A percentile compares a stretch with the other conserved stretches of the same genome.
Evolutionary conservation across 2,113 vertebrate species (phyloP).

Genomic region (Smithornis capensis): DNA sequence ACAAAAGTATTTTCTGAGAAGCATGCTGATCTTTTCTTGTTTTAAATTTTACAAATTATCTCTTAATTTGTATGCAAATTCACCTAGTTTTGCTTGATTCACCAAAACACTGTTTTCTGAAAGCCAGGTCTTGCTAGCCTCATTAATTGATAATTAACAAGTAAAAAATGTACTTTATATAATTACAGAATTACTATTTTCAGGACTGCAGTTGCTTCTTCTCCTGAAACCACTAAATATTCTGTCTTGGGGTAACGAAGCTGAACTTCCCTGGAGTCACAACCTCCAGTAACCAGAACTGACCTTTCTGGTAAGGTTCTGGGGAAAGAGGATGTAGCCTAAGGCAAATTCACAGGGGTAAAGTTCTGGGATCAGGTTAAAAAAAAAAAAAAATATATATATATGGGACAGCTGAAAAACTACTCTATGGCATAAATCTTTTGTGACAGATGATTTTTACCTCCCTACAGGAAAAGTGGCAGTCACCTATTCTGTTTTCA

Average conservation of each 20-base stretch:
- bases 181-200: neutral
- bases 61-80: neutral
- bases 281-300: neutral
- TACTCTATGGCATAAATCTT: neutral
- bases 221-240: neutral
- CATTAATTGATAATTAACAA: neutral
- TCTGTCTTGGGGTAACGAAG: rapidly evolving
- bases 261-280: neutral
- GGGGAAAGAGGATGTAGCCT: neutral
- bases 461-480: neutral
- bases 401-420: neutral
- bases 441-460: neutral
- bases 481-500: neutral
- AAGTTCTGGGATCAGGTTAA: neutral
- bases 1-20: neutral
- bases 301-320: neutral
- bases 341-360: neutral
- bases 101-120: neutral
- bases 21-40: neutral
- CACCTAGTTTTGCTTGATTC: neutral
- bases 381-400: neutral
- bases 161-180: neutral
- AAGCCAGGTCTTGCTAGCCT: neutral
- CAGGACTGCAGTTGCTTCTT: neutral
- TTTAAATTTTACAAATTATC: neutral